A percentile compares a stretch with the other conserved stretches of the same genome.
Evolutionary conservation across 1,140 invertebrate genomes (phyloP).

Genomic region (Agrypnia vestita): DNA sequence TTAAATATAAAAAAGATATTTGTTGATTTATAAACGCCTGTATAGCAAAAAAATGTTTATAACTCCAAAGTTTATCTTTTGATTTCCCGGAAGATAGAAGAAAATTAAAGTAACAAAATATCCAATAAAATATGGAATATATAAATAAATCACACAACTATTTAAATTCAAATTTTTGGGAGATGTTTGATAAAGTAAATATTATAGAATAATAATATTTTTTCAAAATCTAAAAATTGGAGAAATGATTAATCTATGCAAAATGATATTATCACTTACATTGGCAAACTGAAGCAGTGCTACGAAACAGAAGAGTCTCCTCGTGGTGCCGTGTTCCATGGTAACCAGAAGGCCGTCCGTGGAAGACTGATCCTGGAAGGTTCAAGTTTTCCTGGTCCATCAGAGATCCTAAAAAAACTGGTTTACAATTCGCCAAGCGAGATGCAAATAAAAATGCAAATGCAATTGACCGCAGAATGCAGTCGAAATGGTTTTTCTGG

Average conservation of each 20-base stretch:
- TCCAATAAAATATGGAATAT: background rate
- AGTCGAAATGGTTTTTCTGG: background rate
- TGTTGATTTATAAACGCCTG: too few relatives aligned
- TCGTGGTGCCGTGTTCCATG: background rate
- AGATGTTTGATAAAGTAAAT: too few relatives aligned
- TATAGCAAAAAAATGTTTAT: too few relatives aligned
- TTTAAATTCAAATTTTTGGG: background rate
- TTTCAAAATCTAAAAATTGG: too few relatives aligned
- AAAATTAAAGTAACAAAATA: background rate
- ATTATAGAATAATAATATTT: too few relatives aligned
- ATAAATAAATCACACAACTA: background rate
- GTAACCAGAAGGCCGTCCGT: background rate
- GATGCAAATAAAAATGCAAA: constrained; percentile 27
- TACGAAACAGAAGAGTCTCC: background rate
- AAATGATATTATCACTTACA: background rate
- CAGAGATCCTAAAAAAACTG: constrained; percentile 21
- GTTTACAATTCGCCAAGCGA: constrained; percentile 2
- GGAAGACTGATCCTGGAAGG: constrained; percentile 16
- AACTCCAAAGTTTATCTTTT: too few relatives aligned
- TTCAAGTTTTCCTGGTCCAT: background rate
- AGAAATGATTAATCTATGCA: background rate
- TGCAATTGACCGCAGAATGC: background rate
- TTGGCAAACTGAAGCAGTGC: constrained; percentile 1
- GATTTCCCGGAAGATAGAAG: too few relatives aligned
- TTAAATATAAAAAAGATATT: too few relatives aligned